Evolutionary conservation across 2,797 vertebrate genomes (phyloP).

Genomic region (Gobio occitaniae): DNA sequence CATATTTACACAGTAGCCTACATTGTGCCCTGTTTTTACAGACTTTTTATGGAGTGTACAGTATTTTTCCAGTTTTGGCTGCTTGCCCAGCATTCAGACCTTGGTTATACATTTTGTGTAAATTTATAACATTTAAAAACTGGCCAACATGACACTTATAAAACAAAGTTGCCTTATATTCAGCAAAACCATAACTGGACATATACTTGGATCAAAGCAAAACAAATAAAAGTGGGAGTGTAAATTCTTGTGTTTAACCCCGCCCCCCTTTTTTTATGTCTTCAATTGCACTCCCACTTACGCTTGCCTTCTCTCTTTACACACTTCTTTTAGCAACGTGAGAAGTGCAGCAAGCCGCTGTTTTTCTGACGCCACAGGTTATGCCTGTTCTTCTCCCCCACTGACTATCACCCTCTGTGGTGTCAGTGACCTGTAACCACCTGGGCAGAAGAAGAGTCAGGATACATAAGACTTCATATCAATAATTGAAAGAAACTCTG

Average conservation of each 20-base stretch:
- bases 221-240: not conserved
- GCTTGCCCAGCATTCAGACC: not conserved
- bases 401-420: conserved; percentile 32
- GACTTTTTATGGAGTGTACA: not conserved
- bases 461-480: conserved; percentile 57
- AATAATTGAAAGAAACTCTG: conserved; percentile 63
- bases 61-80: not conserved
- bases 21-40: not conserved
- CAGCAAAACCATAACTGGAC: not conserved
- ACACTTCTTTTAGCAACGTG: not conserved
- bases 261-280: not conserved
- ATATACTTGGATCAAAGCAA: not conserved
- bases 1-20: not conserved
- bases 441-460: conserved; percentile 43
- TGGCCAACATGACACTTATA: too few species aligned
- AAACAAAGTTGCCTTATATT: not conserved
- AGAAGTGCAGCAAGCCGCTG: conserved; percentile 30
- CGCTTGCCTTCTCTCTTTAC: not conserved
- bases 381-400: conserved; percentile 40
- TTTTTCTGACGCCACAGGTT: too few species aligned
- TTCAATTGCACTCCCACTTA: not conserved
- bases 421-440: conserved; percentile 53
- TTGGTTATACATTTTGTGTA: not conserved
- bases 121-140: not conserved
- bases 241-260: not conserved